Conservation (phyloP, 37 sponge, comb jelly and placozoan species). For the Theonella swinhoei region DNA sequence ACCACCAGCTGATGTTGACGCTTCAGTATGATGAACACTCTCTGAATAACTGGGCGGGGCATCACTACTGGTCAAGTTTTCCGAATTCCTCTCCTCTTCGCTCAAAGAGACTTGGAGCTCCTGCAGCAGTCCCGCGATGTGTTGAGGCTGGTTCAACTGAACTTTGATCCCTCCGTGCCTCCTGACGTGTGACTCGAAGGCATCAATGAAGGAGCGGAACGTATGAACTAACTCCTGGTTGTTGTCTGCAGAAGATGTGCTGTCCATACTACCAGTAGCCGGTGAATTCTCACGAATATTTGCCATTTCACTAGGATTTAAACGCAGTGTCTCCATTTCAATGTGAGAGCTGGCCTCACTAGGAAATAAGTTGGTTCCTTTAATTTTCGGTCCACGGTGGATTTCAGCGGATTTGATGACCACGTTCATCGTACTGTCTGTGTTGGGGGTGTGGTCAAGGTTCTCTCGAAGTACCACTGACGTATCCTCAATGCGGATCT, state of each 20-base stretch:
- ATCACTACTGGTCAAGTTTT: not conserved
- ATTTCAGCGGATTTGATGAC: slow-evolving; percentile 16
- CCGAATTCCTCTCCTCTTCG: not conserved
- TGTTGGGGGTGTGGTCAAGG: not conserved
- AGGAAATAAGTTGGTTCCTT: slow-evolving; percentile 18
- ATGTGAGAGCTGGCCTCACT: not conserved
- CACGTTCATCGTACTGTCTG: slow-evolving; percentile 18
- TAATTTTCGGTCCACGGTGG: slow-evolving; percentile 32
- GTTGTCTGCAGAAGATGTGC: not conserved
- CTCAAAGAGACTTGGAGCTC: slow-evolving; percentile 30
- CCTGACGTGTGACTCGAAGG: slow-evolving; percentile 29
- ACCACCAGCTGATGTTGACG: not conserved
- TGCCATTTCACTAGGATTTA: not conserved
- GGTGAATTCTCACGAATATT: not conserved
- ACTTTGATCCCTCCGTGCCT: slow-evolving; percentile 8
- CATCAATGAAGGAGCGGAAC: slow-evolving; percentile 16
- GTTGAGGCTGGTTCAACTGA: not conserved
- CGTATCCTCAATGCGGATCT: slow-evolving; percentile 45
- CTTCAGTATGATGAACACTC: not conserved
- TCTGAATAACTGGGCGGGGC: slow-evolving; percentile 28
- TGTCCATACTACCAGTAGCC: not conserved
- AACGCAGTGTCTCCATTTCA: not conserved
- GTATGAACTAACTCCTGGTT: slow-evolving; percentile 2
- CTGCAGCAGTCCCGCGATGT: slow-evolving; percentile 18
- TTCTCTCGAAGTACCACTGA: slow-evolving; percentile 32